These are phyloP conservation scores for Abscondita cerata DNA, from an alignment of 2,888 invertebrate genomes.

Conservation along the genomic window DNA sequence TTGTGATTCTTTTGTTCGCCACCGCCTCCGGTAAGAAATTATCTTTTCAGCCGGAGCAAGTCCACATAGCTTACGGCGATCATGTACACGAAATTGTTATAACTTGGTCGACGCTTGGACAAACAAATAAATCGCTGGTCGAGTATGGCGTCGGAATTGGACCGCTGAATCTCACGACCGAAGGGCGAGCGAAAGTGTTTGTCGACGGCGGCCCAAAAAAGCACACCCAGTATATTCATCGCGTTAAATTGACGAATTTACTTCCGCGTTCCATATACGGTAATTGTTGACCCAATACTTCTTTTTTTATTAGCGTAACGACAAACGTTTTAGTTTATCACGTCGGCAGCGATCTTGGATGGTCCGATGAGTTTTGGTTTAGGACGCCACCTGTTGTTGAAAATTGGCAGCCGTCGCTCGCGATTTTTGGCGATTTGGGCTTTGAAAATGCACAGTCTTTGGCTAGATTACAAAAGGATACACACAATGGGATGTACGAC, in stretches of 20 bases:
- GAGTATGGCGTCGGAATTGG: slow-evolving; percentile 73
- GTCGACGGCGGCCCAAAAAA: slow-evolving; percentile 74
- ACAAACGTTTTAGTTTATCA: slow-evolving; percentile 65
- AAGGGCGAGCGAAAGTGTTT: slow-evolving; percentile 69
- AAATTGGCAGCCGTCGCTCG: slow-evolving; percentile 79
- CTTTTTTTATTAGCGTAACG: not conserved
- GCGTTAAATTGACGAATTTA: slow-evolving; percentile 69
- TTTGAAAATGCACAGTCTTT: slow-evolving; percentile 90
- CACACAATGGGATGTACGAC: slow-evolving; percentile 81
- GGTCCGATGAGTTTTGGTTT: slow-evolving; percentile 84
- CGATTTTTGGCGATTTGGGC: slow-evolving; percentile 94
- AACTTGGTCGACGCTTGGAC: slow-evolving; percentile 82
- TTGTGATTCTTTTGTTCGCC: not conserved
- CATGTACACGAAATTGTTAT: slow-evolving; percentile 73
- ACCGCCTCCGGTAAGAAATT: not conserved
- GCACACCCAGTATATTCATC: slow-evolving; percentile 78
- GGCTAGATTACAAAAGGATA: slow-evolving; percentile 82
- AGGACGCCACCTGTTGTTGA: slow-evolving; percentile 71
- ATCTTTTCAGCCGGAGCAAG: slow-evolving; percentile 61
- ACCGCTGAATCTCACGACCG: slow-evolving; percentile 62
- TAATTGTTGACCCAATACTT: slow-evolving; percentile 47
- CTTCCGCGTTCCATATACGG: slow-evolving; percentile 70
- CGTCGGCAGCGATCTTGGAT: slow-evolving; percentile 79
- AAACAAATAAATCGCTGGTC: slow-evolving; percentile 71
- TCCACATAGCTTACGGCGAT: slow-evolving; percentile 72